A percentile compares a stretch with the other conserved stretches of the same genome.
Evolutionary conservation across 2,888 invertebrate species (phyloP).

Genomic region (Theodoxus fluviatilis): DNA sequence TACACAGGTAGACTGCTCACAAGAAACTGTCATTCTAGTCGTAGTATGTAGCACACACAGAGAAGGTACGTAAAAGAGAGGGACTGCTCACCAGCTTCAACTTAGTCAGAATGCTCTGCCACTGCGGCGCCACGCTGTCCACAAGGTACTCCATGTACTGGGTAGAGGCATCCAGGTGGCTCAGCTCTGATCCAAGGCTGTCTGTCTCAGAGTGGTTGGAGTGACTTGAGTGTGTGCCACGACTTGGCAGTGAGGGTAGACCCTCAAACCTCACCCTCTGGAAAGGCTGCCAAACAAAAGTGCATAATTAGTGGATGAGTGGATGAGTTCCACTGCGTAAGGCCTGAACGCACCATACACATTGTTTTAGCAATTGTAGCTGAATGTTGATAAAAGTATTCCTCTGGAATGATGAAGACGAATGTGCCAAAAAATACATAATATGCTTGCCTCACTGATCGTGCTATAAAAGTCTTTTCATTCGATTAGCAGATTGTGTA

Average conservation of each 20-base stretch:
- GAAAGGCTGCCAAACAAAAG: slow-evolving; percentile 43
- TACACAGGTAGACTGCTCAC: no score
- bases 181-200: neutral
- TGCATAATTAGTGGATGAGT: neutral
- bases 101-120: slow-evolving; percentile 45
- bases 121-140: slow-evolving; percentile 41
- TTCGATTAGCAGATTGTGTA: no score
- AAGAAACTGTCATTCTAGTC: neutral
- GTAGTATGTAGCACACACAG: neutral
- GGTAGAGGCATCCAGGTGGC: slow-evolving; percentile 8
- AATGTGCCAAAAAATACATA: no score
- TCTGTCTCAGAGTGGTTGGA: slow-evolving; percentile 32
- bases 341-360: no score
- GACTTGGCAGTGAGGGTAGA: slow-evolving; percentile 50
- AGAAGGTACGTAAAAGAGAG: neutral
- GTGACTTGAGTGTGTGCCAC: slow-evolving; percentile 38
- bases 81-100: slow-evolving; percentile 42
- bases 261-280: slow-evolving; percentile 56
- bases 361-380: no score
- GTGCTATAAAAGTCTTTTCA: no score
- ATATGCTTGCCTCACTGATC: no score
- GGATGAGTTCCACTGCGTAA: no score
- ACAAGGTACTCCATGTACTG: slow-evolving; percentile 36
- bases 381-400: no score
- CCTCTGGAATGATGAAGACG: no score